Base-by-base conservation (phyloP, 2,797 vertebrate species). In the Lerista edwardsae region DNA sequence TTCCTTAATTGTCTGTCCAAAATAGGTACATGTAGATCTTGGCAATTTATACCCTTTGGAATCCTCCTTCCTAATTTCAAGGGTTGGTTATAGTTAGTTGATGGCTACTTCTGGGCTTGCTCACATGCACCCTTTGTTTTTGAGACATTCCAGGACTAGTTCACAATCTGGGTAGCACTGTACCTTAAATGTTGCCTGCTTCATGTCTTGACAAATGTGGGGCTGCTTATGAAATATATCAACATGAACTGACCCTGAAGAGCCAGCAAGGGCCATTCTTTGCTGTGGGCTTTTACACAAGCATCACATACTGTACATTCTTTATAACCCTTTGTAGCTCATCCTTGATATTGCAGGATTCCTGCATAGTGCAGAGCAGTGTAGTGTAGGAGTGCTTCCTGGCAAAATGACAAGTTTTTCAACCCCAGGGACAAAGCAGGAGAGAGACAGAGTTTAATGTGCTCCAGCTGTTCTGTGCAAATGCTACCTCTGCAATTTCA, bases 381-480 rank as follows among this genome's bases (percentile, higher is more conserved):
- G 87, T 89, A 91, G 85, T 93, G 90, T 91, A 88, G 94, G 95
- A 94, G 93, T 93, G 94, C 95, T 96, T 97, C 96, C 96, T 95
- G 95, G 95, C 95, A 94, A 94, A 94, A 93, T 93, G 93, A 93
- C 90, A 90, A 93, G 92, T 94, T 94, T 88, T 92, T 88, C 91
- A 95, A 90, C 95, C 92, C 94, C 84, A 85, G 94, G 95, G 92
- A 94, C 89, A 89, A 77, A 86, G 67, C 88, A 87, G 92, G 85
- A 93, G 85, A 94, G 93, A 93, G 92, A 89, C 91, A 87, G 88
- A 94, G 93, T 94, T 86, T 96, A 96, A 97, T 96, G 95, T 91
- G 94, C 96, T 96, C 96, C 96, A 96, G 96, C 96, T 97, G 96
- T 95, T 96, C 78, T 88, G 87, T 93, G 51, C 92, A 94, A 95